A percentile compares a stretch with the other conserved stretches of the same genome.
Conservation (phyloP, 2,888 invertebrate species). For the Acrobasis suavella region DNA sequence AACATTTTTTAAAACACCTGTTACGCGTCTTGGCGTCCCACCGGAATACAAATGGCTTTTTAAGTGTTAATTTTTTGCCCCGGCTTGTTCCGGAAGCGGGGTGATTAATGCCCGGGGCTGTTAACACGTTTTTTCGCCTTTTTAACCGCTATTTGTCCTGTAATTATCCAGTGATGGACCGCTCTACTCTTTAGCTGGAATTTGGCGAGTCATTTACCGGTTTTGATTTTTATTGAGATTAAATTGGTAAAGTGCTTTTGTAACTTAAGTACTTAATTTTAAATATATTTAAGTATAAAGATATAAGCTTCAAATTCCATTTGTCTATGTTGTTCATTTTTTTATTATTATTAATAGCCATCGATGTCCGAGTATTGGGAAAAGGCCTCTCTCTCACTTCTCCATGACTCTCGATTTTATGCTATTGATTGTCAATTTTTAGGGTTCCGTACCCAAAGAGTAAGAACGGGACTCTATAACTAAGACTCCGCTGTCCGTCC, state of each 20-base stretch:
- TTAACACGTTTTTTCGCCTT: conserved; percentile 33
- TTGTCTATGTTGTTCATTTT: too few relatives aligned
- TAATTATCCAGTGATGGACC: conserved; percentile 32
- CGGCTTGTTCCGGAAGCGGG: conserved; percentile 13
- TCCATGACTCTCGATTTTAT: too few relatives aligned
- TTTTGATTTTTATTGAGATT: conserved; percentile 12
- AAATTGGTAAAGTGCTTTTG: neutral
- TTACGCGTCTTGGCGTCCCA: conserved; percentile 27
- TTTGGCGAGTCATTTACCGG: conserved; percentile 5
- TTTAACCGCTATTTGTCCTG: conserved; percentile 36
- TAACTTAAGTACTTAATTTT: neutral
- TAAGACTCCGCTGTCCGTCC: too few relatives aligned
- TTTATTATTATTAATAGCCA: too few relatives aligned
- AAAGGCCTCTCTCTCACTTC: too few relatives aligned
- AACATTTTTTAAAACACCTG: conserved; percentile 25
- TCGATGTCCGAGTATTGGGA: too few relatives aligned
- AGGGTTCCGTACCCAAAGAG: too few relatives aligned
- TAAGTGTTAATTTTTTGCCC: conserved; percentile 40
- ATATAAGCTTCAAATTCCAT: too few relatives aligned
- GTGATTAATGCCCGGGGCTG: conserved; percentile 41
- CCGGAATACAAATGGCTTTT: conserved; percentile 41
- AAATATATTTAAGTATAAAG: too few relatives aligned
- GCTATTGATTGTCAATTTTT: too few relatives aligned
- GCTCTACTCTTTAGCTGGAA: neutral
- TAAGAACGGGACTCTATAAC: too few relatives aligned